These are phyloP conservation scores for Protodeltote pygarga DNA, from an alignment of 2,888 invertebrate species.

Conservation along the genomic window DNA sequence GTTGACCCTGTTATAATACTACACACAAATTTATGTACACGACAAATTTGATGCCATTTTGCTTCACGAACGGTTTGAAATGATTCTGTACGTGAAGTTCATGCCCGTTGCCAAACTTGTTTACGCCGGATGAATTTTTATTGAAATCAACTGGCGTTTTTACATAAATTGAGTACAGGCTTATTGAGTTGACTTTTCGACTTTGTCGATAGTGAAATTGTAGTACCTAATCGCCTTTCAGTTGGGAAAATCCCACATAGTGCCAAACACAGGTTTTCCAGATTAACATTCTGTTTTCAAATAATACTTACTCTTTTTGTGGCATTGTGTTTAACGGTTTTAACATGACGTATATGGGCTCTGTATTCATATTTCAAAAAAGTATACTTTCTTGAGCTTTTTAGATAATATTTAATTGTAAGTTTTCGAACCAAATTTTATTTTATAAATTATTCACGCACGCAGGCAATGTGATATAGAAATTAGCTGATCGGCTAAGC, in stretches of 20 bases:
- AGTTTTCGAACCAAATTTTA: no score
- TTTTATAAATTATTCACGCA: no score
- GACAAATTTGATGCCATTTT: conserved; percentile 61
- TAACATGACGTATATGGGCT: not conserved
- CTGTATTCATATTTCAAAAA: no score
- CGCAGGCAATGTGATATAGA: not conserved
- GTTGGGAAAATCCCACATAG: conserved; percentile 16
- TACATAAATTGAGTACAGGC: conserved; percentile 47
- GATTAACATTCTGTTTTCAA: conserved; percentile 5
- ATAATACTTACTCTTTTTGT: not conserved
- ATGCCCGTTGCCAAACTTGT: conserved; percentile 50
- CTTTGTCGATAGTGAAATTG: conserved; percentile 35
- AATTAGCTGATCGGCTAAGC: conserved; percentile 5
- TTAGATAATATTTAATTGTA: no score
- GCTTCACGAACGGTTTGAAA: conserved; percentile 53
- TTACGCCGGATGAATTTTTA: conserved; percentile 50
- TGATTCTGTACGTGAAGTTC: conserved; percentile 50
- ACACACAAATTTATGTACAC: conserved; percentile 62
- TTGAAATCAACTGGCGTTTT: conserved; percentile 51
- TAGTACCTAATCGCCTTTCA: conserved; percentile 30
- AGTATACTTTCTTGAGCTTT: no score
- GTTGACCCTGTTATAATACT: conserved; percentile 72
- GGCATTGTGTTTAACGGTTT: not conserved
- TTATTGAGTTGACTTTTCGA: conserved; percentile 46
- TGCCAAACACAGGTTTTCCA: conserved; percentile 3